Evolutionary conservation across 2,888 invertebrate species (phyloP).

Genomic region (Myopa tessellatipennis): DNA sequence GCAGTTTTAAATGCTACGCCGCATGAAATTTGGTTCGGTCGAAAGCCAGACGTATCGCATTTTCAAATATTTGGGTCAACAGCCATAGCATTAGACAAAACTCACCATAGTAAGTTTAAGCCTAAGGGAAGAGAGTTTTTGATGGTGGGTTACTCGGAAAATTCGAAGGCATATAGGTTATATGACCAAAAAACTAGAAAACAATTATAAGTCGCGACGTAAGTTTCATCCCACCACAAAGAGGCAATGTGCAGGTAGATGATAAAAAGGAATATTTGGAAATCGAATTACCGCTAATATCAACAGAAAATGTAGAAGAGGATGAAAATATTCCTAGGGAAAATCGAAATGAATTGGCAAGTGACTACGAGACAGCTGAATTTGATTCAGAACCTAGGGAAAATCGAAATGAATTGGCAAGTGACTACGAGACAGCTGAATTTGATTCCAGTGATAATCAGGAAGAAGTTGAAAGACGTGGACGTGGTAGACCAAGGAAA

Average conservation of each 20-base stretch:
- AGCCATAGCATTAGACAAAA: not conserved
- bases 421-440: too few relatives aligned
- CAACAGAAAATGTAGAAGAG: slow-evolving; percentile 5
- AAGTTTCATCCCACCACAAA: too few relatives aligned
- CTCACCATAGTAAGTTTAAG: not conserved
- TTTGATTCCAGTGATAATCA: not conserved
- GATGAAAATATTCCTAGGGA: slow-evolving; percentile 42
- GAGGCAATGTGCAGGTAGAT: too few relatives aligned
- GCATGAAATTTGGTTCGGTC: not conserved
- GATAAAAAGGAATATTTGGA: too few relatives aligned
- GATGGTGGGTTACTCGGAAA: slow-evolving; percentile 37
- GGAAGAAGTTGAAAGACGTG: not conserved
- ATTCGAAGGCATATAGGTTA: slow-evolving; percentile 43
- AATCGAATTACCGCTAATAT: not conserved
- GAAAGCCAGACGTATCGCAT: not conserved
- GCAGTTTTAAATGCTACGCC: not conserved
- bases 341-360: slow-evolving; percentile 39
- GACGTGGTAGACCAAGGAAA: slow-evolving; percentile 5
- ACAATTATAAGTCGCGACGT: too few relatives aligned
- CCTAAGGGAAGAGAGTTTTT: slow-evolving; percentile 32
- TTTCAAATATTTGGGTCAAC: not conserved
- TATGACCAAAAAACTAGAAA: slow-evolving; percentile 38
- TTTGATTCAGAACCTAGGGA: too few relatives aligned
- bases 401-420: too few relatives aligned
- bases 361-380: slow-evolving; percentile 24